These are phyloP conservation scores for Chaetodon trifasciatus DNA, from an alignment of 2,797 vertebrate species.

Conservation along the genomic window DNA sequence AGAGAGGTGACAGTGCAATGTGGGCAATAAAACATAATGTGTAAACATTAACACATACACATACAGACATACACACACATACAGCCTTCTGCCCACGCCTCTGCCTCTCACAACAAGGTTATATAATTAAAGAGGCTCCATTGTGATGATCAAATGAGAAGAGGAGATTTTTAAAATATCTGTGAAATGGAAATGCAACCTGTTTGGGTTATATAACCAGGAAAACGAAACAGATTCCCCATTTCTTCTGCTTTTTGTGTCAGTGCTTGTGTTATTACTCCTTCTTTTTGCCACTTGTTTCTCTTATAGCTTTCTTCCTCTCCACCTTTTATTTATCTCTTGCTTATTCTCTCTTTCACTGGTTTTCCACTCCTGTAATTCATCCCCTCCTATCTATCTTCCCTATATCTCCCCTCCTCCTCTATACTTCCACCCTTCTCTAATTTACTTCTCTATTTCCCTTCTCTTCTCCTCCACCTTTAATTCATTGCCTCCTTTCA, in stretches of 20 bases:
- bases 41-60: conserved; percentile 25
- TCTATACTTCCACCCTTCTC: conserved; percentile 12
- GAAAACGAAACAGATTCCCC: neutral
- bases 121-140: conserved; percentile 59
- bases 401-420: neutral
- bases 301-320: neutral
- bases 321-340: conserved; percentile 27
- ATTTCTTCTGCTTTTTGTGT: neutral
- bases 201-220: conserved; percentile 45
- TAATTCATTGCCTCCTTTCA: conserved; percentile 18
- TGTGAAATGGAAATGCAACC: conserved; percentile 52
- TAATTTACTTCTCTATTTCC: conserved; percentile 49
- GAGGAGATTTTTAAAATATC: conserved; percentile 32
- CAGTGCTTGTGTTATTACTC: neutral
- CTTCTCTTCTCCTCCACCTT: conserved; percentile 17
- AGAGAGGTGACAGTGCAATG: conserved; percentile 38
- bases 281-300: conserved; percentile 7
- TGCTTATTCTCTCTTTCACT: conserved; percentile 25
- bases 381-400: conserved; percentile 16
- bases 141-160: conserved; percentile 34
- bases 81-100: conserved; percentile 12
- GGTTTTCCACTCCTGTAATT: conserved; percentile 33
- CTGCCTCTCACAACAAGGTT: conserved; percentile 48
- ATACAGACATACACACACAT: conserved; percentile 5
- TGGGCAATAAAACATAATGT: conserved; percentile 54